Evolutionary conservation across 2,113 vertebrate genomes (phyloP).

Genomic region (Centrocercus urophasianus): DNA sequence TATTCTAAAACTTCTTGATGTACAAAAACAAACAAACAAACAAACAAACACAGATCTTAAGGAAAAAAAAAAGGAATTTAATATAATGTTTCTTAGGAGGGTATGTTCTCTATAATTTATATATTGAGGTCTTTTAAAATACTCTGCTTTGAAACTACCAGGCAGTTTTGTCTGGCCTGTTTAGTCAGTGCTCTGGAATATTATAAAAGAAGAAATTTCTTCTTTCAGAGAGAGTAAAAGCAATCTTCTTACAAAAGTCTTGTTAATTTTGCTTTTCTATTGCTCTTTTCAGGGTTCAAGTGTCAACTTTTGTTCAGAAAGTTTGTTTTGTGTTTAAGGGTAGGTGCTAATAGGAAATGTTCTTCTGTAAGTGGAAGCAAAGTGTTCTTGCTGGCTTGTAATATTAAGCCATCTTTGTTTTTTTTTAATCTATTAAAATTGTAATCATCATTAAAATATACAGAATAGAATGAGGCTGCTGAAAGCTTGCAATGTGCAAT

Average conservation of each 20-base stretch:
- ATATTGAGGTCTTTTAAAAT: background rate
- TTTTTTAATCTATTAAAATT: background rate
- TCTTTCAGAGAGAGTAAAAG: background rate
- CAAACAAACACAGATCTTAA: background rate
- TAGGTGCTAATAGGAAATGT: background rate
- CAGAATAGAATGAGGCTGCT: background rate
- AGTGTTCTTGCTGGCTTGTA: background rate
- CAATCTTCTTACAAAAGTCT: background rate
- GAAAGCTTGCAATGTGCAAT: background rate
- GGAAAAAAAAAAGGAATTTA: background rate
- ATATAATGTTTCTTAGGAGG: background rate
- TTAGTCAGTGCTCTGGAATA: background rate
- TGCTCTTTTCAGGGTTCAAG: background rate
- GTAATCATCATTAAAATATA: background rate
- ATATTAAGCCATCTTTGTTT: background rate
- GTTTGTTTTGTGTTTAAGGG: background rate
- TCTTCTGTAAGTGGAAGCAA: background rate
- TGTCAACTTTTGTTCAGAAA: background rate
- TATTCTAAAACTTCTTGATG: background rate
- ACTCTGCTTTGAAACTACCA: background rate
- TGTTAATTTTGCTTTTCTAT: background rate
- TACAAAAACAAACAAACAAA: background rate
- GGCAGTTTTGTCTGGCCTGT: background rate
- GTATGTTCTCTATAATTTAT: background rate
- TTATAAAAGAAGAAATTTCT: background rate